Evolutionary conservation across 2,797 vertebrate species (phyloP), one percentile per base, ranked within the genome.

Genomic region (Microchirus variegatus): DNA sequence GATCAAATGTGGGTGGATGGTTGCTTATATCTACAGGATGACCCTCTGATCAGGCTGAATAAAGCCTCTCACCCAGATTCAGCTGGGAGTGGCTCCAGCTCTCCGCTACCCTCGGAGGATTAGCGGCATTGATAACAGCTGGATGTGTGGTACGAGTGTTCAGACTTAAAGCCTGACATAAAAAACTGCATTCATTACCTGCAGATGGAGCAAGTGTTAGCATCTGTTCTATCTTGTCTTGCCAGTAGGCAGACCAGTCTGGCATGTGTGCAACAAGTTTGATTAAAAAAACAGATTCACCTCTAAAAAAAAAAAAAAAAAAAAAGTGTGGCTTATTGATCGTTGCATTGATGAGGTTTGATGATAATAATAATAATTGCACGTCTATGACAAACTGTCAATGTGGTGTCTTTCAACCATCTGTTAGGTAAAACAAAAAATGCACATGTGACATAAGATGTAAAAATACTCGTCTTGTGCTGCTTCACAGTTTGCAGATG

Each of bases 401-500:
- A 22, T 16, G 18, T 36, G 36, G 19, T 58, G 18, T 55, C 10
- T 14, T 38, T 52, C 14, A 5, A 4, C 53, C 5, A 9, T 45
- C 31, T 0, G 16, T 16, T 42, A 14, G 14, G 43, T 53, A 10
- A 54, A 66, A 73, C 8, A 4, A 59, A 62, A 70, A 54, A 56
- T 35, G 31, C 3, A 43, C 48, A 47, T 48, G 45, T 26, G 14
- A 56, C 43, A 51, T 14, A 54, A 63, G 16, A 16, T 6, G 41
- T 14, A 72, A 59, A 72, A 67, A 75, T 59, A 22, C 22, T 22
- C 4, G n/a, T 68, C 43, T 12, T 42, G 26, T 50, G 55, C 62
- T 63, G 47, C 52, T 50, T 62, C 72, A 3, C 10, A 59, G 64
- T 62, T 67, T 78, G 55, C 38, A 60, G 67, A 73, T 60, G 37